A percentile compares a stretch with the other conserved stretches of the same genome.
phyloP scores from a whole-genome alignment of 2,113 vertebrate species.

The Coptodon bakossiorum region DNA sequence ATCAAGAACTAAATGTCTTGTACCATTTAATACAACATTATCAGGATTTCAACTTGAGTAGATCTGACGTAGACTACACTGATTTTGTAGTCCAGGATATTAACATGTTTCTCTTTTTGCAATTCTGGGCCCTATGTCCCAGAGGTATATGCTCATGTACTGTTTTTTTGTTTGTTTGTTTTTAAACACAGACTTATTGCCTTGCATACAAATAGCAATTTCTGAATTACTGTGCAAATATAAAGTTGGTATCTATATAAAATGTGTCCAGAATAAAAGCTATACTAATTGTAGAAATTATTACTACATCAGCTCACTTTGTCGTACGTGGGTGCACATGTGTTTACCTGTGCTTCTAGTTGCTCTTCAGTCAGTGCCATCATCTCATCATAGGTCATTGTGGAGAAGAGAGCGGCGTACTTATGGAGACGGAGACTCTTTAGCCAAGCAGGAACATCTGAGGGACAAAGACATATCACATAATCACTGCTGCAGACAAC shows the following conservation, averaged over 20 bases:
- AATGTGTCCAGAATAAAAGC: neutral
- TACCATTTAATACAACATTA: neutral
- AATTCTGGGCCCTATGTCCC: neutral
- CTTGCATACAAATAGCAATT: neutral
- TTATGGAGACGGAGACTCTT: constrained; percentile 98
- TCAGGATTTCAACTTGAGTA: neutral
- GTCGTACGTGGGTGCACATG: neutral
- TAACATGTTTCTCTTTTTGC: neutral
- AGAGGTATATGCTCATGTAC: neutral
- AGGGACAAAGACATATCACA: neutral
- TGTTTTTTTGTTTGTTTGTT: neutral
- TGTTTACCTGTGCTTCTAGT: constrained; percentile 85
- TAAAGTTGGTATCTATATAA: neutral
- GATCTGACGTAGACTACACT: neutral
- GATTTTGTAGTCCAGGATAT: neutral
- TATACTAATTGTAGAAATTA: neutral
- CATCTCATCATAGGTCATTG: constrained; percentile 97
- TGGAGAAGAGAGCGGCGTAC: constrained; percentile 92
- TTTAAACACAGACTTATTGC: neutral
- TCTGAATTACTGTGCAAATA: no score
- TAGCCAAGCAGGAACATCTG: constrained; percentile 96
- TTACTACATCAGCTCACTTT: neutral
- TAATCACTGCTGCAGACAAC: neutral
- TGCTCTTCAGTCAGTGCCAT: constrained; percentile 93
- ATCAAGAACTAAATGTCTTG: neutral